phyloP scores from a whole-genome alignment of 2,888 invertebrate species.

The Chrysina gloriosa region DNA sequence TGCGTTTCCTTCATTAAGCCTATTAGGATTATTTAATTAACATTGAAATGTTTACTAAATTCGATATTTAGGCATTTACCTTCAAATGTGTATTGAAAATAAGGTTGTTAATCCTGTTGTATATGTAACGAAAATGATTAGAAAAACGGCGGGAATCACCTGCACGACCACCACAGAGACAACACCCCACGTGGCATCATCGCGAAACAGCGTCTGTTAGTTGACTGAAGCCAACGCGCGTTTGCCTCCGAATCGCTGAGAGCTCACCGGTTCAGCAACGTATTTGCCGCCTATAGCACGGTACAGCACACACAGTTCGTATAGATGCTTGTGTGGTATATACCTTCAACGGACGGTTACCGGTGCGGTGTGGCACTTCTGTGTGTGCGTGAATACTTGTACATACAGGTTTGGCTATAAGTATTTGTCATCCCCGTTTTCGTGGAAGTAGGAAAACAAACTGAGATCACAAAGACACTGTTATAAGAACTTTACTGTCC shows the following conservation, averaged over 20 bases:
- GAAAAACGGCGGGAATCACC: conserved; percentile 39
- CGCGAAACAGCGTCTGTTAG: conserved; percentile 38
- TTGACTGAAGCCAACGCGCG: conserved; percentile 32
- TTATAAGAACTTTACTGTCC: too few species aligned
- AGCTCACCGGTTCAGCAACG: conserved; percentile 3
- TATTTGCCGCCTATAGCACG: background rate
- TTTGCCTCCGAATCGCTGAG: conserved; percentile 9
- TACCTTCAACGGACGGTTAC: conserved; percentile 14
- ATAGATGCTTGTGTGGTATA: conserved; percentile 4
- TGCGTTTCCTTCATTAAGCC: too few species aligned
- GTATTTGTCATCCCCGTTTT: too few species aligned
- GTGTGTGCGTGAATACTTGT: conserved; percentile 15
- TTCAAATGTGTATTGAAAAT: too few species aligned
- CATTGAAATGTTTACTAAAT: too few species aligned
- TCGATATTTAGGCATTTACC: too few species aligned
- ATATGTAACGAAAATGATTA: conserved; percentile 17
- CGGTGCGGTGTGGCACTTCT: conserved; percentile 25
- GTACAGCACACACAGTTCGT: background rate
- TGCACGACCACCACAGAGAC: conserved; percentile 38
- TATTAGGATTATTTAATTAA: too few species aligned
- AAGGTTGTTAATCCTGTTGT: conserved; percentile 24
- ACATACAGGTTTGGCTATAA: conserved; percentile 20
- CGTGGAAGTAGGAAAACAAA: too few species aligned
- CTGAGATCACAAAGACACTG: too few species aligned
- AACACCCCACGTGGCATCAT: conserved; percentile 42